These are phyloP conservation scores for Melitaea cinxia DNA, from an alignment of 1,140 invertebrate genomes.

Conservation along the genomic window DNA sequence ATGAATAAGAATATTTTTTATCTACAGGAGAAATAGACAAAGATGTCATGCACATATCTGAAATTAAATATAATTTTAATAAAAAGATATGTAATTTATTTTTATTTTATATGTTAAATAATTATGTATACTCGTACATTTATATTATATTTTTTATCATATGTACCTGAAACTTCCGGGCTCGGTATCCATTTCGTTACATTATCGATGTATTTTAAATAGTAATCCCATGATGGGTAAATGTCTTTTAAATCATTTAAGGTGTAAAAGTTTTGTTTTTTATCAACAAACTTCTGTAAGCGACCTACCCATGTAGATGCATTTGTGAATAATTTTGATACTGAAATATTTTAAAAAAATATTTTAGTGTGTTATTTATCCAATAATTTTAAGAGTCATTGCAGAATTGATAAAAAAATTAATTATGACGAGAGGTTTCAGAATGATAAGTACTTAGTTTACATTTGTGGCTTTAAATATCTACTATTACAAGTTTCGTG, in stretches of 20 bases:
- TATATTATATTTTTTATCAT: constrained; percentile 9
- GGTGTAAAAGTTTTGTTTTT: background rate
- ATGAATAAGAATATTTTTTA: background rate
- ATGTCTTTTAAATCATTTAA: constrained; percentile 9
- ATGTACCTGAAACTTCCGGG: constrained; percentile 44
- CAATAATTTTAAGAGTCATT: too few species aligned
- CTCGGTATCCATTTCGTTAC: constrained; percentile 34
- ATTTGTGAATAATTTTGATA: constrained; percentile 38
- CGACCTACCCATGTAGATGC: constrained; percentile 22
- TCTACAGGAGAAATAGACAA: constrained; percentile 32
- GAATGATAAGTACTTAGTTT: too few species aligned
- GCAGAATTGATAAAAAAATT: too few species aligned
- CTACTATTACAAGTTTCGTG: too few species aligned
- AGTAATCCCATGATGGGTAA: constrained; percentile 13
- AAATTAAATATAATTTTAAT: constrained; percentile 16
- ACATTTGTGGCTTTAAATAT: too few species aligned
- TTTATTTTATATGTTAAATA: too few species aligned
- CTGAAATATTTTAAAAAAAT: constrained; percentile 31
- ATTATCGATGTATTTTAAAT: constrained; percentile 31
- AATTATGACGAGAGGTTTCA: too few species aligned
- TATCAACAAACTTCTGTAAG: background rate
- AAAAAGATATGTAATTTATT: background rate
- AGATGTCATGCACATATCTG: constrained; percentile 48
- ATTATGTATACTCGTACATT: too few species aligned
- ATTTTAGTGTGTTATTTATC: background rate